Evolutionary conservation across 1,140 invertebrate species (phyloP), one percentile per base, ranked within the genome.

Genomic region (Hyles euphorbiae): DNA sequence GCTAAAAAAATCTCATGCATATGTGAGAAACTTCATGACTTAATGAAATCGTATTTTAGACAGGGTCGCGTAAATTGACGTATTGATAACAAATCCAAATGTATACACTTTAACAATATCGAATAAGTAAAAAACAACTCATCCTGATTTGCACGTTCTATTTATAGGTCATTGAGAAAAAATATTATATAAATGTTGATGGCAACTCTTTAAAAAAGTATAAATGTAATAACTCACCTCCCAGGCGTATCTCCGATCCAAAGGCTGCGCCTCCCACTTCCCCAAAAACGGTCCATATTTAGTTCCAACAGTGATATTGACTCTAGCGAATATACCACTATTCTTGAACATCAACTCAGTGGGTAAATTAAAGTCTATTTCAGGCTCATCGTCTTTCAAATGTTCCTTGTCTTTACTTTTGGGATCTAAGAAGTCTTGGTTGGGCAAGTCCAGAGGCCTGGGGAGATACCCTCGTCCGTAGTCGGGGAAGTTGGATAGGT

Each of bases 231-330:
- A 40, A 40, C 93, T 93, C 83, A 95, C 94, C 93, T 95, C 93
- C 93, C 93, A 94, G 40, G 93, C 93, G 74, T 91, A 94, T 67
- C 91, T 89, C 43, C 89, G 82, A 67, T 94, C 91, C 63, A 92
- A 76, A 7, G 93, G 92, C 64, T 91, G 87, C 34, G 83, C 85
- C 51, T 90, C 91, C 93, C 93, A 93, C 78, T 93, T 93, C 0
- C 94, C 94, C 52, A 91, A 81, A 67, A 93, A 95, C 2, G 94
- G 93, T 34, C 94, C 94, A 77, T 93, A 94, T 65, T 91, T 91
- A 5, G 91, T 91, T 3, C 93, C 93, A 53, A 89, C 87, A 7
- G 89, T 73, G 34, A 95, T 90, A 63, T 87, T 84, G 3, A 64
- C 75, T 64, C 87, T 90, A 8, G 91, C 87, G 79, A 90, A 93